Percentiles rank a stretch among this genome's conserved stretches.
phyloP scores from a whole-genome alignment of 1,140 invertebrate genomes.

The Littorina saxatilis region DNA sequence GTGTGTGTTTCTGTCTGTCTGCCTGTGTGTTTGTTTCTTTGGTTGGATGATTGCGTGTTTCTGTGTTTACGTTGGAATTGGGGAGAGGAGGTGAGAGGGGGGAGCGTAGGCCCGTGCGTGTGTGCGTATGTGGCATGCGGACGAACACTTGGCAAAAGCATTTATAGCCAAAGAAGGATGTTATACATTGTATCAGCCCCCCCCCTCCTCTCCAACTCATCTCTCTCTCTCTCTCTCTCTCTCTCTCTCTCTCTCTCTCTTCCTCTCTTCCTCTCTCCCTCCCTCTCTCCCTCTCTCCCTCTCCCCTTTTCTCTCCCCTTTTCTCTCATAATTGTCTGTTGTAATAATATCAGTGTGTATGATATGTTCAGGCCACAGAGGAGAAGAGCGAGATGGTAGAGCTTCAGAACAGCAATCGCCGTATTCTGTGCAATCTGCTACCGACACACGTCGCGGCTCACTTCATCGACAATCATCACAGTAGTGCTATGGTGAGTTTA shows the following conservation, averaged over 20 bases:
- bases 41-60: background rate
- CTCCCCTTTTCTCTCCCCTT: background rate
- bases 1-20: background rate
- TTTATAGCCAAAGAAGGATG: too few relatives aligned
- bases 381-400: constrained; percentile 80
- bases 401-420: constrained; percentile 70
- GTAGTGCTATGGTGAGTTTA: constrained; percentile 60
- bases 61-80: background rate
- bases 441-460: constrained; percentile 95
- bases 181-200: too few relatives aligned
- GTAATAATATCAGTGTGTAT: too few relatives aligned
- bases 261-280: background rate
- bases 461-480: constrained; percentile 81
- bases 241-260: background rate
- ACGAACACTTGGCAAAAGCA: too few relatives aligned
- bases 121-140: too few relatives aligned
- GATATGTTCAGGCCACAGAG: constrained; percentile 81
- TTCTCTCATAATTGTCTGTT: too few relatives aligned
- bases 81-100: too few relatives aligned
- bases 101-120: too few relatives aligned
- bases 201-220: too few relatives aligned
- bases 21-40: background rate
- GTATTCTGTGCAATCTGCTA: constrained; percentile 93
- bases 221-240: too few relatives aligned
- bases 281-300: background rate